Conservation (phyloP, 2,797 vertebrate species). For the Cossypha caffra region DNA sequence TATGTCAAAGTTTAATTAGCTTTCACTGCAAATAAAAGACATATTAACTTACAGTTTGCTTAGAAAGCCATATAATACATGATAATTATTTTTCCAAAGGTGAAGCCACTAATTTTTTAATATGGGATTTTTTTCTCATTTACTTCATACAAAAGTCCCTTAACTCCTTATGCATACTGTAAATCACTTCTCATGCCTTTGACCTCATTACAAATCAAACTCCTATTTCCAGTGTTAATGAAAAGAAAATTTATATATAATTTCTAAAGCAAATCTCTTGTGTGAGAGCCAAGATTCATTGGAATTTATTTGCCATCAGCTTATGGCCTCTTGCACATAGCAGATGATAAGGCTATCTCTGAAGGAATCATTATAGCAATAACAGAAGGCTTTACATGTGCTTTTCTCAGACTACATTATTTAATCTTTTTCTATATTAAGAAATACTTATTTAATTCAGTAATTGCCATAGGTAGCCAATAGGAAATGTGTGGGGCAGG, state of each 20-base stretch:
- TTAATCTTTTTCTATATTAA: not conserved
- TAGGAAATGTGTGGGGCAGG: not conserved
- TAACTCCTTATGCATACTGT: not conserved
- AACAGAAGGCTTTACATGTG: not conserved
- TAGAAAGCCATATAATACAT: constrained; percentile 22
- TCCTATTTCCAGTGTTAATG: not conserved
- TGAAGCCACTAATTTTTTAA: constrained; percentile 52
- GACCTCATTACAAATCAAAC: constrained; percentile 43
- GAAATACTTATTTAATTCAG: not conserved
- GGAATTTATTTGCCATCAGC: not conserved
- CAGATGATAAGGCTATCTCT: not conserved
- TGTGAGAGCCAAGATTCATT: not conserved
- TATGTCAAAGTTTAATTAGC: constrained; percentile 53
- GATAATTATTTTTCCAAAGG: constrained; percentile 62
- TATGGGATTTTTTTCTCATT: constrained; percentile 21
- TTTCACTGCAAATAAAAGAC: constrained; percentile 55
- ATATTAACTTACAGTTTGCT: constrained; percentile 54
- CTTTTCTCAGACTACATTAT: not conserved
- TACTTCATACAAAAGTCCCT: not conserved
- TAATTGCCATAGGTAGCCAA: not conserved
- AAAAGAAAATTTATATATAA: not conserved
- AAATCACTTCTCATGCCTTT: constrained; percentile 46
- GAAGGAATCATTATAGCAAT: not conserved
- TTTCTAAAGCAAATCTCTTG: constrained; percentile 25
- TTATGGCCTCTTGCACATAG: not conserved